A percentile compares a stretch with the other conserved stretches of the same genome.
Evolutionary conservation across 2,888 invertebrate species (phyloP).

Genomic region (Dione juno): DNA sequence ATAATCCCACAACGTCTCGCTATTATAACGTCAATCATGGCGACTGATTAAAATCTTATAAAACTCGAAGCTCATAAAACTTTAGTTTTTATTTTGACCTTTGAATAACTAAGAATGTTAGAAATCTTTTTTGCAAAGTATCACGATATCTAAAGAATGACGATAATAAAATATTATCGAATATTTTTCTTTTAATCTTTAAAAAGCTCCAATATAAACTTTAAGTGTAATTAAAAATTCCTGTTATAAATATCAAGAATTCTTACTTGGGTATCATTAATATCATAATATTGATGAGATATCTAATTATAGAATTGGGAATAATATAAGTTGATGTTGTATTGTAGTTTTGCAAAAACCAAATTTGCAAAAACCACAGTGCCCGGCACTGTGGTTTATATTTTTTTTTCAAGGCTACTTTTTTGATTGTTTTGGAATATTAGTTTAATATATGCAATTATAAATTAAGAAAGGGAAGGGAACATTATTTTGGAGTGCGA

Average conservation of each 20-base stretch:
- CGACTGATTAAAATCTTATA: slow-evolving; percentile 52
- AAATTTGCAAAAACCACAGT: no score
- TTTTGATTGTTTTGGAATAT: background rate
- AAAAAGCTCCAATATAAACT: background rate
- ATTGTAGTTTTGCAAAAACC: no score
- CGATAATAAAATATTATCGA: background rate
- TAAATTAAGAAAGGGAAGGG: slow-evolving; percentile 63
- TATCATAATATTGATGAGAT: no score
- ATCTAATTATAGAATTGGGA: no score
- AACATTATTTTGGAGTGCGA: slow-evolving; percentile 61
- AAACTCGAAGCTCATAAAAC: slow-evolving; percentile 19
- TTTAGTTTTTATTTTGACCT: slow-evolving; percentile 13
- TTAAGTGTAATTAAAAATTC: background rate
- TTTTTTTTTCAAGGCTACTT: no score
- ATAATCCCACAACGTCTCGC: slow-evolving; percentile 49
- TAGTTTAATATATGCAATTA: slow-evolving; percentile 48
- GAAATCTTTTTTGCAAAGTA: background rate
- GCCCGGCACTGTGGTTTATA: no score
- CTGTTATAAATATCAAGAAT: no score
- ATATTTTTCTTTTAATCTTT: background rate
- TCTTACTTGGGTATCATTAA: no score
- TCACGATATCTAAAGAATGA: background rate
- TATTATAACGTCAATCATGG: slow-evolving; percentile 57
- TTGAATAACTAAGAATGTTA: background rate
- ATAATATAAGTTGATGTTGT: no score